Evolutionary conservation across 2,113 vertebrate genomes (phyloP).

Genomic region (Aspiorhynchus laticeps): DNA sequence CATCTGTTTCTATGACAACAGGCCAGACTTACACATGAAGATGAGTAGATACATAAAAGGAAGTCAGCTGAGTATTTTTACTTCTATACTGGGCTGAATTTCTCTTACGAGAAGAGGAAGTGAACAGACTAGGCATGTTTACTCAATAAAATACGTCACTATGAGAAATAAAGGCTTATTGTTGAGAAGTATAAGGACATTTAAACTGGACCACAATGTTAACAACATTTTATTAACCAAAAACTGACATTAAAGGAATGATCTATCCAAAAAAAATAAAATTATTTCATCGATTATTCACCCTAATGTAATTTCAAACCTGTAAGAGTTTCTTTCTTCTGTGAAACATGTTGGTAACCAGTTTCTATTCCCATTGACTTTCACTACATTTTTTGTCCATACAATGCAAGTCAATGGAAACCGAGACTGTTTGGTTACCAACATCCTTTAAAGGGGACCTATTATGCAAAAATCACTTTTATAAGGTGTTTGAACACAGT

Average conservation of each 20-base stretch:
- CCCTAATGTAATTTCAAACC: no score
- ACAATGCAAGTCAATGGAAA: background rate
- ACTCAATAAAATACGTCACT: background rate
- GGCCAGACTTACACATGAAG: background rate
- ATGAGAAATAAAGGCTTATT: background rate
- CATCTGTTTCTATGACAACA: constrained; percentile 43
- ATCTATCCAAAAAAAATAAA: background rate
- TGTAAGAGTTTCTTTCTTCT: no score
- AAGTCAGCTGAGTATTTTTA: background rate
- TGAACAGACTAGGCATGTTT: background rate
- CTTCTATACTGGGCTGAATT: background rate
- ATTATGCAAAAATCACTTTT: no score
- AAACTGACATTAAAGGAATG: background rate
- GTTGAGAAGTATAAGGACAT: background rate
- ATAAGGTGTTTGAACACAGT: no score
- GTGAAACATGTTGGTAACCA: no score
- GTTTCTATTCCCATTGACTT: no score
- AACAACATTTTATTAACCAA: background rate
- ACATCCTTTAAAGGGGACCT: no score
- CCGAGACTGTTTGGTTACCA: background rate
- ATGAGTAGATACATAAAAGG: background rate
- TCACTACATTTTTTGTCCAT: no score
- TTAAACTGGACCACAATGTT: background rate
- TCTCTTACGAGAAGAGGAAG: background rate
- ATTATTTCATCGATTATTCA: background rate